Evolutionary conservation across 1,140 invertebrate genomes (phyloP).

Genomic region (Eulimnadia texana): DNA sequence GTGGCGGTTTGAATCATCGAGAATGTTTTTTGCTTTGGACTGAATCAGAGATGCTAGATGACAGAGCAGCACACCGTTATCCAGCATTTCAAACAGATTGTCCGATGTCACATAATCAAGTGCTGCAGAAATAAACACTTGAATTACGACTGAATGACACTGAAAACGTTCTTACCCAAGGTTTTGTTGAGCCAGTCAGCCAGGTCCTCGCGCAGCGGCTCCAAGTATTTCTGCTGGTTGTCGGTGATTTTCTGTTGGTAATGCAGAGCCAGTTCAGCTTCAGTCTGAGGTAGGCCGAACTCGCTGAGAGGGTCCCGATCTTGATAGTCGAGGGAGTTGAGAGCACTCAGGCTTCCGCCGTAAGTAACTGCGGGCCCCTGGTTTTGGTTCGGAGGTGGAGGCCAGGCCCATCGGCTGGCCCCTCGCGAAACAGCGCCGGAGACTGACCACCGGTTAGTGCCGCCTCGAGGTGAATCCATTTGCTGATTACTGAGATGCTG

Average conservation of each 20-base stretch:
- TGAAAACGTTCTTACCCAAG: constrained; percentile 37
- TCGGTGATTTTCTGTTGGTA: constrained; percentile 58
- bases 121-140: constrained; percentile 35
- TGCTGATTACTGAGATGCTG: no score
- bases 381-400: not conserved
- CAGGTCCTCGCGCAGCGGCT: constrained; percentile 67
- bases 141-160: not conserved
- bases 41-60: constrained; percentile 59
- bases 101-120: constrained; percentile 52
- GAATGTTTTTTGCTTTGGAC: constrained; percentile 38
- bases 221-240: constrained; percentile 58
- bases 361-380: not conserved
- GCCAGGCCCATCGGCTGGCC: constrained; percentile 9
- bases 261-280: constrained; percentile 52
- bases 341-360: constrained; percentile 5
- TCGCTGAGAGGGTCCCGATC: constrained; percentile 2
- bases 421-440: no score
- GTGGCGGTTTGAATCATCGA: no score
- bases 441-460: no score
- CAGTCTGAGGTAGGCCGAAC: constrained; percentile 39
- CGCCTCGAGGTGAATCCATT: no score
- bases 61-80: constrained; percentile 64
- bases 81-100: constrained; percentile 59
- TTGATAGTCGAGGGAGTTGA: not conserved
- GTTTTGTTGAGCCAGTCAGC: constrained; percentile 76